Percentiles rank a stretch among this genome's conserved stretches.
These are phyloP conservation scores for Himalopsyche japonica DNA, from an alignment of 2,888 invertebrate genomes.

Conservation along the genomic window DNA sequence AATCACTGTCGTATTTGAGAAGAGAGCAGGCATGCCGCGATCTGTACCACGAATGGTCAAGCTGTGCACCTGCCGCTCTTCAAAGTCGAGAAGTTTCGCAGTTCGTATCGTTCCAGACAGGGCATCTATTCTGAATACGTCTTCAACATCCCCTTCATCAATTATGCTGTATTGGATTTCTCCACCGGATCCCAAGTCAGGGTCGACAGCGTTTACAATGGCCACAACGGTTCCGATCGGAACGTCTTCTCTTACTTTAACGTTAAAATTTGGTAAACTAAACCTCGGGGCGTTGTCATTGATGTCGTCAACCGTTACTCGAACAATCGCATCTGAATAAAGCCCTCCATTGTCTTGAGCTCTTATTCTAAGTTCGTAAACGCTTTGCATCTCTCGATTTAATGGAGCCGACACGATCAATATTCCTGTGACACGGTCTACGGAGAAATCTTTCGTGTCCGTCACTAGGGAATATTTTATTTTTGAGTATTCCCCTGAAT, in stretches of 20 bases:
- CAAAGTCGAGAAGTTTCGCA: slow-evolving; percentile 79
- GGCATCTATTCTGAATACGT: slow-evolving; percentile 80
- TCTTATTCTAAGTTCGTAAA: slow-evolving; percentile 77
- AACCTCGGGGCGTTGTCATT: slow-evolving; percentile 90
- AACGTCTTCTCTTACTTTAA: slow-evolving; percentile 88
- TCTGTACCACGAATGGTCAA: slow-evolving; percentile 85
- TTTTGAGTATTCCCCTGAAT: slow-evolving; percentile 79
- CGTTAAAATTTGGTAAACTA: slow-evolving; percentile 72
- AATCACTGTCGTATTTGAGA: slow-evolving; percentile 77
- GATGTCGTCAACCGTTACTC: slow-evolving; percentile 83
- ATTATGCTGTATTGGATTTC: slow-evolving; percentile 78
- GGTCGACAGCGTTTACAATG: slow-evolving; percentile 78
- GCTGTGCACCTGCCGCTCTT: slow-evolving; percentile 86
- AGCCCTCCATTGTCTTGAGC: slow-evolving; percentile 80
- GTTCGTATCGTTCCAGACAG: slow-evolving; percentile 86
- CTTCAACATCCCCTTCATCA: slow-evolving; percentile 67
- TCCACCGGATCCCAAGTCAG: slow-evolving; percentile 83
- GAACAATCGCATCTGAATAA: slow-evolving; percentile 80
- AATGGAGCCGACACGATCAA: slow-evolving; percentile 75
- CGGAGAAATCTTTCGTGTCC: slow-evolving; percentile 76
- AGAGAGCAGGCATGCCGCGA: slow-evolving; percentile 79
- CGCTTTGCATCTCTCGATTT: slow-evolving; percentile 82
- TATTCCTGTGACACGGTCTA: slow-evolving; percentile 77
- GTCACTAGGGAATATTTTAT: slow-evolving; percentile 75
- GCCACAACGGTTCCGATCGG: slow-evolving; percentile 87